phyloP scores from a whole-genome alignment of 2,888 invertebrate species.

The Drosophila tripunctata region DNA sequence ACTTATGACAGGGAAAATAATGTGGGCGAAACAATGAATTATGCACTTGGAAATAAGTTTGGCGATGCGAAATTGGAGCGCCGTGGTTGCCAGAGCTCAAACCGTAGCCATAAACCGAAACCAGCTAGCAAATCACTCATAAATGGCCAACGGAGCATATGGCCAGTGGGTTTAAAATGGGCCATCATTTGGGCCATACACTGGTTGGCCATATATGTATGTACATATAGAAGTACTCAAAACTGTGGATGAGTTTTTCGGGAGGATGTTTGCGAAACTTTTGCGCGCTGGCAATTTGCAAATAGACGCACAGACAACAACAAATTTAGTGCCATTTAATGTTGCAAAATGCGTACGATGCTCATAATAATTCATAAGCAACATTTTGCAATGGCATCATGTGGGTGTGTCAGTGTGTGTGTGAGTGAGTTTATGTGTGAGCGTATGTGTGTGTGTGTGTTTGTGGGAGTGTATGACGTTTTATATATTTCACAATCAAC shows the following conservation, averaged over 20 bases:
- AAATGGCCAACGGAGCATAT: conserved; percentile 67
- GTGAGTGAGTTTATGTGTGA: conserved; percentile 3
- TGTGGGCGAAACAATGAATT: conserved; percentile 80
- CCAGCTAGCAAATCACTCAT: conserved; percentile 73
- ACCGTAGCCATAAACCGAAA: conserved; percentile 42
- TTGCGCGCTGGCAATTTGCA: conserved; percentile 67
- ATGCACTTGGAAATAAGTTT: conserved; percentile 78
- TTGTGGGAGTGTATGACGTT: conserved; percentile 26
- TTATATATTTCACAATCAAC: conserved; percentile 69
- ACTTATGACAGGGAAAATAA: conserved; percentile 77
- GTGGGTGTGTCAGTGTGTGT: conserved; percentile 1
- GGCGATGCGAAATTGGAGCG: conserved; percentile 67
- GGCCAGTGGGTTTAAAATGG: conserved; percentile 37
- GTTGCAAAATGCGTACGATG: conserved; percentile 76
- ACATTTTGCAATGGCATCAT: conserved; percentile 68
- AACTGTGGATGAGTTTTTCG: not conserved
- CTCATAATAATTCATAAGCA: conserved; percentile 80
- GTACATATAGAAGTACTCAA: too few species aligned
- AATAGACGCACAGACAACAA: conserved; percentile 71
- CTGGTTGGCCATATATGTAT: not conserved
- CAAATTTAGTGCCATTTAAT: conserved; percentile 78
- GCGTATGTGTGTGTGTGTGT: conserved; percentile 13
- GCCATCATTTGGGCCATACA: conserved; percentile 23
- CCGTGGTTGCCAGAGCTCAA: conserved; percentile 34
- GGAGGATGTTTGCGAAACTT: conserved; percentile 54